phyloP scores from a whole-genome alignment of 2,888 invertebrate species.

The Chrysomela aeneicollis region DNA sequence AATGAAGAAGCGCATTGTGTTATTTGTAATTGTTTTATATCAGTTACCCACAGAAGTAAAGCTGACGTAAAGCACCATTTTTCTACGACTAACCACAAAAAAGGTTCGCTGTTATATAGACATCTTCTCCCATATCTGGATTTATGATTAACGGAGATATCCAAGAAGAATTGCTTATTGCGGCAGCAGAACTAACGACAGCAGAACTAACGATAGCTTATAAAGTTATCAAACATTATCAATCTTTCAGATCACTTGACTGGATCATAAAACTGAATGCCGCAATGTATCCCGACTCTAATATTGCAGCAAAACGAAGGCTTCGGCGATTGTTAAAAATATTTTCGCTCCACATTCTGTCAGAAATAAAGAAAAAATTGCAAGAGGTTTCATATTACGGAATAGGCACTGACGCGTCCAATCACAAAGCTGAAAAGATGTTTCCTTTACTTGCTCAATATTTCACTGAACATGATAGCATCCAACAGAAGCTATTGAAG shows the following conservation, averaged over 20 bases:
- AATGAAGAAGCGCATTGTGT: conserved; percentile 3
- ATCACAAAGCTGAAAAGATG: conserved; percentile 9
- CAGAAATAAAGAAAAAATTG: conserved; percentile 6
- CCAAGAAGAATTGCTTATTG: conserved; percentile 13
- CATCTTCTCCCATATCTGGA: neutral
- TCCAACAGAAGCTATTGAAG: conserved; percentile 19
- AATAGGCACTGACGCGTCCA: neutral
- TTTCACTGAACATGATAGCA: conserved; percentile 17
- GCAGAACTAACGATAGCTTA: neutral
- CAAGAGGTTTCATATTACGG: conserved; percentile 8
- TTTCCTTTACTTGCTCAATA: conserved; percentile 16
- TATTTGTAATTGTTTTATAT: conserved; percentile 12
- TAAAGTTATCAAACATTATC: conserved; percentile 8
- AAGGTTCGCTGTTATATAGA: neutral
- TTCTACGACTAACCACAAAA: conserved; percentile 14
- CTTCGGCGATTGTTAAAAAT: conserved; percentile 8
- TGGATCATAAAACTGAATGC: conserved; percentile 10
- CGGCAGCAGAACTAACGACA: too few species aligned
- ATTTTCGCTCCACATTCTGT: conserved; percentile 13
- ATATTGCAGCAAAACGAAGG: conserved; percentile 14
- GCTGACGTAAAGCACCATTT: too few species aligned
- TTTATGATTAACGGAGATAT: conserved; percentile 8
- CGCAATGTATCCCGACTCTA: conserved; percentile 8
- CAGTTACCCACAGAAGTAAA: too few species aligned
- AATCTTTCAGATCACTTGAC: conserved; percentile 1